Percentiles rank a stretch among this genome's conserved stretches.
These are phyloP conservation scores for Drosophila nannoptera DNA, from an alignment of 1,140 invertebrate species.

Conservation along the genomic window DNA sequence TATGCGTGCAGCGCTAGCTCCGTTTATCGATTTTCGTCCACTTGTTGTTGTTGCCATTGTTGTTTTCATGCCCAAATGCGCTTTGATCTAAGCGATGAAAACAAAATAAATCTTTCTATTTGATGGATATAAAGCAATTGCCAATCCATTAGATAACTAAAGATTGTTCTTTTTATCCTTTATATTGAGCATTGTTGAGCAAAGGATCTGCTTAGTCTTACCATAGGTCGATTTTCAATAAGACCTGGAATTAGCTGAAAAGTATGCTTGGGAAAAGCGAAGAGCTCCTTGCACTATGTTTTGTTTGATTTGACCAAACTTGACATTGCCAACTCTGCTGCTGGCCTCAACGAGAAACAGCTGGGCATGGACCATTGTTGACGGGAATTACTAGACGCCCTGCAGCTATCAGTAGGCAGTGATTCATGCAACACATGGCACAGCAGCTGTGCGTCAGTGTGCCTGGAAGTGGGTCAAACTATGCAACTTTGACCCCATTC, in stretches of 20 bases:
- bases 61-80: conserved; percentile 52
- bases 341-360: too few relatives aligned
- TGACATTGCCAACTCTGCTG: neutral
- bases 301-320: neutral
- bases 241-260: neutral
- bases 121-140: conserved; percentile 42
- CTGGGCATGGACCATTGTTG: conserved; percentile 3
- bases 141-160: conserved; percentile 31
- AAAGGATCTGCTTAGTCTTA: too few relatives aligned
- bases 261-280: neutral
- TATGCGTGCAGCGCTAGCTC: conserved; percentile 46
- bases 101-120: conserved; percentile 44
- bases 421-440: conserved; percentile 49
- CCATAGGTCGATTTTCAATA: too few relatives aligned
- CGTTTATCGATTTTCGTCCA: conserved; percentile 63
- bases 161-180: neutral
- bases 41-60: conserved; percentile 38
- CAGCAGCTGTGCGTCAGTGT: conserved; percentile 53
- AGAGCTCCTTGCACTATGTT: neutral
- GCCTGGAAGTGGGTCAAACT: conserved; percentile 61
- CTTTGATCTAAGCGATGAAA: conserved; percentile 59
- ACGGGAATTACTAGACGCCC: neutral
- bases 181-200: too few relatives aligned
- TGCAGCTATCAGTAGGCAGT: conserved; percentile 19
- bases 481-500: conserved; percentile 73